Percentiles rank a stretch among this genome's conserved stretches.
Conservation (phyloP, 2,888 invertebrate species). For the Dasysyrphus tricinctus region DNA sequence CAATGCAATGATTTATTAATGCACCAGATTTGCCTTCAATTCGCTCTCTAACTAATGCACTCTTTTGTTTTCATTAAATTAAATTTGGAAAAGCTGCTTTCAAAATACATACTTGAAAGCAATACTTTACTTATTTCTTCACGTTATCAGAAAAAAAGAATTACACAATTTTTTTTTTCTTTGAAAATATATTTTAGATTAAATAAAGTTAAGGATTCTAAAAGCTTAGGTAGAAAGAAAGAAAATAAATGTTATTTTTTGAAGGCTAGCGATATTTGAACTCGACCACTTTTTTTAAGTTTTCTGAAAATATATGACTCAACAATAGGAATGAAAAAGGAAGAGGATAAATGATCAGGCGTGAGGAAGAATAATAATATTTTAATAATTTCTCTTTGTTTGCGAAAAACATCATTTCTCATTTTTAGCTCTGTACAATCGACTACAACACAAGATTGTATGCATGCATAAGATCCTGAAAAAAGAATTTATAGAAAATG, state of each 20-base stretch:
- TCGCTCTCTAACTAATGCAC: no score
- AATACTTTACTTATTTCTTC: no score
- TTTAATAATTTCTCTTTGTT: constrained; percentile 11
- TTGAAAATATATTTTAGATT: constrained; percentile 69
- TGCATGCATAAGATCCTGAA: constrained; percentile 57
- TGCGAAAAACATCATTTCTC: constrained; percentile 26
- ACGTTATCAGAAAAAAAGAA: no score
- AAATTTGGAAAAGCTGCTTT: no score
- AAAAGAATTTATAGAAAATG: constrained; percentile 22
- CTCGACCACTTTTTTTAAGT: constrained; percentile 25
- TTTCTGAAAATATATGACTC: constrained; percentile 54
- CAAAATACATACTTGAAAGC: no score
- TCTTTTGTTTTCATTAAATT: no score
- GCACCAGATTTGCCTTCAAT: no score
- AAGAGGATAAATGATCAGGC: constrained; percentile 26
- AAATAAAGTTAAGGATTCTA: constrained; percentile 60
- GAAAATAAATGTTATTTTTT: constrained; percentile 58
- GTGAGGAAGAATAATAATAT: constrained; percentile 26
- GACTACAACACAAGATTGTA: constrained; percentile 55
- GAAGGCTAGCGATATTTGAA: constrained; percentile 46
- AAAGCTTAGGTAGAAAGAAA: constrained; percentile 64
- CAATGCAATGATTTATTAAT: no score
- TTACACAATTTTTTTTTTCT: constrained; percentile 31
- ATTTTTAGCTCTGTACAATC: constrained; percentile 55
- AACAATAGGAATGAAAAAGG: constrained; percentile 12